These are phyloP conservation scores for Pseudomyrmex pallidus DNA, from an alignment of 1,140 invertebrate species.

Conservation along the genomic window DNA sequence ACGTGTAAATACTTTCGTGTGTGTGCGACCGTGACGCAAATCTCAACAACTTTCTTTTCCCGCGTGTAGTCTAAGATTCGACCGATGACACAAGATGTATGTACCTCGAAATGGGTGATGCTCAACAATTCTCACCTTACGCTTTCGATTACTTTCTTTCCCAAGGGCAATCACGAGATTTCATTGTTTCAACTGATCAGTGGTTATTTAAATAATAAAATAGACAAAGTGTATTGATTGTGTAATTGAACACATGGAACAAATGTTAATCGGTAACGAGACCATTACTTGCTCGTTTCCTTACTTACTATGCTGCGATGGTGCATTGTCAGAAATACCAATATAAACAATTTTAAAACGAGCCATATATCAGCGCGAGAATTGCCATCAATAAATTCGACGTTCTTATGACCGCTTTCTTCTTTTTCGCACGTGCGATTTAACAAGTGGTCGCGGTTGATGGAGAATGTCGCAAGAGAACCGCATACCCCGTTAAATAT, in stretches of 20 bases:
- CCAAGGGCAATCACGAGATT: constrained; percentile 18
- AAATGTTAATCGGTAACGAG: not conserved
- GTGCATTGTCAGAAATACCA: not conserved
- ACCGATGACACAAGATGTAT: constrained; percentile 48
- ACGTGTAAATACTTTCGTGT: constrained; percentile 42
- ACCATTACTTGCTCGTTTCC: not conserved
- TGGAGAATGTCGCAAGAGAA: constrained; percentile 13
- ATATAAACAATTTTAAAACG: constrained; percentile 5
- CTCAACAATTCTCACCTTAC: not conserved
- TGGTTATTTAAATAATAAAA: constrained; percentile 2
- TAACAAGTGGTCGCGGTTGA: constrained; percentile 21
- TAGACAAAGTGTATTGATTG: not conserved
- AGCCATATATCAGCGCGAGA: constrained; percentile 1
- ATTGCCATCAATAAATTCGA: constrained; percentile 18
- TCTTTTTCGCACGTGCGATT: constrained; percentile 18
- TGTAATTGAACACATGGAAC: not conserved
- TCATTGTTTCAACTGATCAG: not conserved
- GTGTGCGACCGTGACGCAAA: constrained; percentile 29
- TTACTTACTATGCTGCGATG: too few relatives aligned
- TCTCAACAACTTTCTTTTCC: constrained; percentile 65
- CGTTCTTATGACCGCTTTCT: constrained; percentile 13
- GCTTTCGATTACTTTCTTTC: constrained; percentile 70
- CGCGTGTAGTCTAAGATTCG: constrained; percentile 22
- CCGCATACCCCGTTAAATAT: not conserved
- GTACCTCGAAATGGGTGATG: not conserved